Base-by-base conservation (phyloP, 2,888 invertebrate genomes). In the Ethmia dodecea region DNA sequence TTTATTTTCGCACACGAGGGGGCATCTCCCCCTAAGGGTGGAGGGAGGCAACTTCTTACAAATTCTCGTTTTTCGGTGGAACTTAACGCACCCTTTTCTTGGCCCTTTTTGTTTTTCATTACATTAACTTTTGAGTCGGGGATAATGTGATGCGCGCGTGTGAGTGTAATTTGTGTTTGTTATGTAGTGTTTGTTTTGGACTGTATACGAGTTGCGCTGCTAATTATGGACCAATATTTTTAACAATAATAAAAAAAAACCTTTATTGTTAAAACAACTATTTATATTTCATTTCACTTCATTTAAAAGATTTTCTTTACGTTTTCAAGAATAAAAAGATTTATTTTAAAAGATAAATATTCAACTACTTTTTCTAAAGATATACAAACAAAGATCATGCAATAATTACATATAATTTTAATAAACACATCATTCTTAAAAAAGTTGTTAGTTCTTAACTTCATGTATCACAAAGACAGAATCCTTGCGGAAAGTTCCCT, bases 71-170 rank as follows among this genome's bases (percentile, higher is more conserved):
- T 86, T 86, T 86, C 80, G 86, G 79, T 69, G 73, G 83, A 80
- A 83, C 84, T 79, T 84, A 78, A 74, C 80, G 83, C 83, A 86
- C 86, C 86, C 84, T 84, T 81, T 86, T 80, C 84, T 84, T 84
- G 83, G 83, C 79, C 81, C 86, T 84, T 84, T 86, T 86, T 86
- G 86, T 84, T 86, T 84, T 86, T 84, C 86, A 84, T 86, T 84
- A 83, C 84, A 86, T 86, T 86, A 84, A 86, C 83, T 84, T 84
- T 77, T 83, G 80, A 84, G 79, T 65, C 70, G 66, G 67, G 73
- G 70, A 72, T 81, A 78, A 83, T 81, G 77, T 74, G 73, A 69
- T 77, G 67, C 60, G 65, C 59, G 62, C 74, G 79, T 81, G 80
- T 72, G 76, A 37, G 74, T 74, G 66, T 65, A 67, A 67, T 69